Percentiles rank a stretch among this genome's conserved stretches.
Conservation (phyloP, 1,140 invertebrate genomes). For the Diabrotica virgifera region DNA sequence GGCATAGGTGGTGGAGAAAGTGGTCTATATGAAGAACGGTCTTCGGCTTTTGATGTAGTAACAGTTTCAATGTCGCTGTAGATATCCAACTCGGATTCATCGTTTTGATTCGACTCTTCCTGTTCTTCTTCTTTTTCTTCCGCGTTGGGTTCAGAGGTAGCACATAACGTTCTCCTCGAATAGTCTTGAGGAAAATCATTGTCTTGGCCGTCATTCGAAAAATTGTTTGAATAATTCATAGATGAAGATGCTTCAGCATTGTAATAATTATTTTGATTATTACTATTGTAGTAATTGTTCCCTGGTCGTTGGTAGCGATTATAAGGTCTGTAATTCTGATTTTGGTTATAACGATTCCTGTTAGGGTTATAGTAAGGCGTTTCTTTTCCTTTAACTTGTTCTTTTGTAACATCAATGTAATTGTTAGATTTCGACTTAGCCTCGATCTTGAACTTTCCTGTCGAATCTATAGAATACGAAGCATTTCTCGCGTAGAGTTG, state of each 20-base stretch:
- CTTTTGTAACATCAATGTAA: slow-evolving; percentile 10
- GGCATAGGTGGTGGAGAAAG: slow-evolving; percentile 50
- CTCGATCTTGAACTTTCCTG: slow-evolving; percentile 38
- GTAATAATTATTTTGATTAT: neutral
- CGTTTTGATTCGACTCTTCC: slow-evolving; percentile 33
- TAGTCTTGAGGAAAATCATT: slow-evolving; percentile 42
- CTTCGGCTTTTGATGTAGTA: slow-evolving; percentile 39
- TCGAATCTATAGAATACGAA: slow-evolving; percentile 55
- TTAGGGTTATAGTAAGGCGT: slow-evolving; percentile 10
- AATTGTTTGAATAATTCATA: neutral
- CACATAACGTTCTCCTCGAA: slow-evolving; percentile 34
- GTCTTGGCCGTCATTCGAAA: slow-evolving; percentile 7
- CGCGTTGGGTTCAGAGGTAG: neutral
- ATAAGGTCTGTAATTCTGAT: neutral
- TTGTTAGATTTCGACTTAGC: slow-evolving; percentile 14
- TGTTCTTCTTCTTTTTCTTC: slow-evolving; percentile 18
- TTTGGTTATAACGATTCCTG: neutral
- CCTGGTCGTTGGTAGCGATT: slow-evolving; percentile 7
- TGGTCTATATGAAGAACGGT: slow-evolving; percentile 11
- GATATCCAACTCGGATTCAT: slow-evolving; percentile 51
- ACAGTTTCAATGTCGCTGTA: slow-evolving; percentile 57
- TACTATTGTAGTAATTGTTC: slow-evolving; percentile 1
- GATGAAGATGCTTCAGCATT: slow-evolving; percentile 7
- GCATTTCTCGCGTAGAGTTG: slow-evolving; percentile 67
- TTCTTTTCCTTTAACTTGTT: slow-evolving; percentile 5